phyloP scores from a whole-genome alignment of 1,140 invertebrate genomes.

The Drosophila sulfurigaster region DNA sequence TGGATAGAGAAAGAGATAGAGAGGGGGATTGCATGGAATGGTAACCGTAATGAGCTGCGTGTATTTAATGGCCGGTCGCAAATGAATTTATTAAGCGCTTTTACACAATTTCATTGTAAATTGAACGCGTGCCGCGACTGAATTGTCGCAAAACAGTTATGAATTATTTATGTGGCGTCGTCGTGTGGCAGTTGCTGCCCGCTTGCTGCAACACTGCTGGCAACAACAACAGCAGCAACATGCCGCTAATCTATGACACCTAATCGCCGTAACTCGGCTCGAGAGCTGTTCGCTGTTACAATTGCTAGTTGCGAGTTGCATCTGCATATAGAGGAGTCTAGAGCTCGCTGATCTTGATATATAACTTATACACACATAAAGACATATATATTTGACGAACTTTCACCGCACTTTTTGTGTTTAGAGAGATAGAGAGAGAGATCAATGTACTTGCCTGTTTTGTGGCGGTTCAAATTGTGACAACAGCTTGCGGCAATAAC shows the following conservation, averaged over 20 bases:
- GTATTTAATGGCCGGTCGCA: constrained; percentile 69
- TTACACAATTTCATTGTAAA: constrained; percentile 83
- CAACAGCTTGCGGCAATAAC: constrained; percentile 41
- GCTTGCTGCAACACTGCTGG: constrained; percentile 35
- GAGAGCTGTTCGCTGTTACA: not conserved
- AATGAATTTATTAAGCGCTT: constrained; percentile 83
- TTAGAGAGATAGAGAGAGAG: constrained; percentile 20
- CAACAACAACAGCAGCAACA: not conserved
- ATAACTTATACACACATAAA: constrained; percentile 4
- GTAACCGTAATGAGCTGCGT: constrained; percentile 68
- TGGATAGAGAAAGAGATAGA: not conserved
- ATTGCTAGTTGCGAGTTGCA: constrained; percentile 6
- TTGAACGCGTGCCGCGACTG: constrained; percentile 78
- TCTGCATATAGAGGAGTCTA: constrained; percentile 18
- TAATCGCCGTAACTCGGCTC: constrained; percentile 31
- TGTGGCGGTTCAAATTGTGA: constrained; percentile 27
- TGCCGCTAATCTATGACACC: constrained; percentile 61
- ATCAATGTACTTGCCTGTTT: constrained; percentile 54
- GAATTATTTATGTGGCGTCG: constrained; percentile 74
- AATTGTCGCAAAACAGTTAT: constrained; percentile 84
- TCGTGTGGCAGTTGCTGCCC: constrained; percentile 8
- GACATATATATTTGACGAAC: constrained; percentile 39
- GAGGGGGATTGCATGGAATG: not conserved
- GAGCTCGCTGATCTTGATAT: constrained; percentile 5
- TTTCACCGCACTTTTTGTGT: constrained; percentile 44